Base-by-base conservation (phyloP, 92 coral and sea anemone genomes). In the Hydrozoanthus gracilis region DNA sequence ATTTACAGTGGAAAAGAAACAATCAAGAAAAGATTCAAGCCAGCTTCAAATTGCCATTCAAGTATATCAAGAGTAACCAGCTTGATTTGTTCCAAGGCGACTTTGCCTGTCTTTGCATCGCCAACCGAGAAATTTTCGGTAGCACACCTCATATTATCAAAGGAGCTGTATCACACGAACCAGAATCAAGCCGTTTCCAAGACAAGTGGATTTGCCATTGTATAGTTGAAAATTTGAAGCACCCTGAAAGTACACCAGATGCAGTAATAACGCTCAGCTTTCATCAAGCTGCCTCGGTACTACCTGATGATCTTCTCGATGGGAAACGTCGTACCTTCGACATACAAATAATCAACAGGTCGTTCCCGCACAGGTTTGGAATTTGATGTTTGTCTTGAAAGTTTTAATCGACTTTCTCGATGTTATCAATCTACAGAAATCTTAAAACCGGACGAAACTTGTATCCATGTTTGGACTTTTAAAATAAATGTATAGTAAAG, bases 91-190 rank as follows among this genome's bases (percentile, higher is more conserved):
- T 77, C 52, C 16, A 48, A 1, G 98, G 95, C 8, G 98, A 94
- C 50, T 82, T 94, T 44, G 91, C 84, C 8, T 94, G 98, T 51
- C 82, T 90, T 71, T 82, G 90, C 11, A 80, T 94, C 20, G 88
- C 89, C 16, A 75, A 88, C 11, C 35, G 51, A 75, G 79, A 75
- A 9, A 7, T 75, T 15, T 51, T 75, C 51, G 79, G 20, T 8
- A 75, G 16, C 64, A 51, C 35, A 48, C 79, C 46, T 12, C 79
- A 51, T 27, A 44, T 10, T 14, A 14, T 48, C 8, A 6, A 73
- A 7, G 44, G 58, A 7, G 7, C 20, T 16, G 20, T 7, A 35
- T 14, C 79, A 47, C 49, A 8, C 47, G 77, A 72, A 72, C 77
- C 4, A n/a, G 13, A 72, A 45, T 4, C 44, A 3, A 51, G 5